Percentiles rank a stretch among this genome's conserved stretches.
These are phyloP conservation scores for Quadroppia sp. DNA, from an alignment of 2,888 invertebrate species.

Conservation along the genomic window DNA sequence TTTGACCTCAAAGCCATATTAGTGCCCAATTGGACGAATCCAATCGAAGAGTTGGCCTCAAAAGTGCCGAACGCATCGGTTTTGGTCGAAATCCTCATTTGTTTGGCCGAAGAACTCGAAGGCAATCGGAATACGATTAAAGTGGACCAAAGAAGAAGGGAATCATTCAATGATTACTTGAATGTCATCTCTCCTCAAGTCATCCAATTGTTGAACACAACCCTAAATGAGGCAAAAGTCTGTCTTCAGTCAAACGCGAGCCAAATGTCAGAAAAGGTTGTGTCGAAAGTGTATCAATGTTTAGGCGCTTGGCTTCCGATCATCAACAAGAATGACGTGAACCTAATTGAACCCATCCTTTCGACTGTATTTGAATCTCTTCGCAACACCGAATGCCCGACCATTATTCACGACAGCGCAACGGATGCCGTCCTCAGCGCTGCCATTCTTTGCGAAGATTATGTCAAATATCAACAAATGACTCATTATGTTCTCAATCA, in stretches of 20 bases:
- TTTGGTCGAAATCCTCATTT: conserved; percentile 42
- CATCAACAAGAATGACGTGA: conserved; percentile 24
- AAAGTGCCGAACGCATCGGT: conserved; percentile 33
- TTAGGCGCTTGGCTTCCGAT: conserved; percentile 43
- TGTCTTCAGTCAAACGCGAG: neutral
- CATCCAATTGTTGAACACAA: conserved; percentile 34
- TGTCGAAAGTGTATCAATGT: conserved; percentile 42
- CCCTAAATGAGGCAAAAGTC: conserved; percentile 29
- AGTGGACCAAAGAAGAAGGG: conserved; percentile 30
- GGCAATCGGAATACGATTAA: conserved; percentile 25
- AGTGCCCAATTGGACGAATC: conserved; percentile 41
- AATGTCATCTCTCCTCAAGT: conserved; percentile 34
- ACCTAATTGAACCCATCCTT: conserved; percentile 39
- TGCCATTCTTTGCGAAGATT: conserved; percentile 50
- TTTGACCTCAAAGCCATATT: conserved; percentile 1
- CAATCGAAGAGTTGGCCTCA: conserved; percentile 43
- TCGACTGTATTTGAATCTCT: conserved; percentile 36
- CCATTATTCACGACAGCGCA: conserved; percentile 41
- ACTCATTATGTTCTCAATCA: conserved; percentile 76
- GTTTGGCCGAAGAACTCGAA: conserved; percentile 42
- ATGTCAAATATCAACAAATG: conserved; percentile 63
- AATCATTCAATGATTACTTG: conserved; percentile 39
- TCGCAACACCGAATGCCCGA: conserved; percentile 40
- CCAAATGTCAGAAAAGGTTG: conserved; percentile 38
- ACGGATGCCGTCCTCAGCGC: conserved; percentile 42